phyloP scores from a whole-genome alignment of 2,888 invertebrate genomes.

The Cecidostiba fungosa region DNA sequence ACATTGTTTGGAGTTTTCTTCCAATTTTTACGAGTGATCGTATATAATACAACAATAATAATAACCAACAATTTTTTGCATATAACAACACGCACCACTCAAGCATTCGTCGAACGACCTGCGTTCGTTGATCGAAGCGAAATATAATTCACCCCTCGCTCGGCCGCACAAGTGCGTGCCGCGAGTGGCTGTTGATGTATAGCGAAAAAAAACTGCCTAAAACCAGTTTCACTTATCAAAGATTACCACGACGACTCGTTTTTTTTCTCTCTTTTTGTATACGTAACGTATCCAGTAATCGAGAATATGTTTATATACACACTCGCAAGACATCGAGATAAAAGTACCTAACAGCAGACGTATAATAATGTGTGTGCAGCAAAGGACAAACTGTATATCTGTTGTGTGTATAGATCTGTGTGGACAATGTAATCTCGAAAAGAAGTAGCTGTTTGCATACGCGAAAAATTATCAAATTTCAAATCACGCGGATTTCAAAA shows the following conservation, averaged over 20 bases:
- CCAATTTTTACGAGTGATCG: slow-evolving; percentile 36
- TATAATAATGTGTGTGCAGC: not conserved
- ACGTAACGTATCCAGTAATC: slow-evolving; percentile 4
- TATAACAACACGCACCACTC: slow-evolving; percentile 21
- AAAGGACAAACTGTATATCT: not conserved
- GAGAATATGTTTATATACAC: not conserved
- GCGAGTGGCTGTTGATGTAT: not conserved
- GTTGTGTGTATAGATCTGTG: not conserved
- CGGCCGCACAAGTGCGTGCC: not conserved
- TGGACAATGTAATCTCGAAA: slow-evolving; percentile 18
- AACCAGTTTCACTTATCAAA: slow-evolving; percentile 51
- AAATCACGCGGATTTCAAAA: not conserved
- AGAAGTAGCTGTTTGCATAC: slow-evolving; percentile 5
- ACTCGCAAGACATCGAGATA: not conserved
- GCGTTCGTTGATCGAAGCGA: slow-evolving; percentile 28
- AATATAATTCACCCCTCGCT: slow-evolving; percentile 28
- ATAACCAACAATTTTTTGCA: slow-evolving; percentile 30
- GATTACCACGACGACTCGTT: not conserved
- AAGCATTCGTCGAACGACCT: slow-evolving; percentile 1
- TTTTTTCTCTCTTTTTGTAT: not conserved
- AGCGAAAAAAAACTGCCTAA: slow-evolving; percentile 51
- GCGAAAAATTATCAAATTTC: slow-evolving; percentile 1
- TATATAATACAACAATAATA: slow-evolving; percentile 32
- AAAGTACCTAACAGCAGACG: not conserved
- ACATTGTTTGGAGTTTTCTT: slow-evolving; percentile 47